These are phyloP conservation scores for Dichetophora obliterata DNA, from an alignment of 2,888 invertebrate species.

Conservation along the genomic window DNA sequence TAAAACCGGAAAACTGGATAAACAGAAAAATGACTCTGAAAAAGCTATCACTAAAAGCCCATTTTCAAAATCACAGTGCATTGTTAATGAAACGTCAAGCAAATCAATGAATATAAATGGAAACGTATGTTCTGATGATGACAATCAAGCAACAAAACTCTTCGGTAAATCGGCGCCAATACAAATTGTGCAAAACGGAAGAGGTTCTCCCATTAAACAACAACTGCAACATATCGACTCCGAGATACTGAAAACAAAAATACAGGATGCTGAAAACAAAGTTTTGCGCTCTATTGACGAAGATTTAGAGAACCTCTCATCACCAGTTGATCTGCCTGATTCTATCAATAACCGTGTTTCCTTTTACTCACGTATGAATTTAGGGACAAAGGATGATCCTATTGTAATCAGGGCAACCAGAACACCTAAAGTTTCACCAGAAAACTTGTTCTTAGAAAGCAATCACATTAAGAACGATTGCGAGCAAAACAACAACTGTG, in stretches of 20 bases:
- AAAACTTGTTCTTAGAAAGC: constrained; percentile 67
- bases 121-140: constrained; percentile 52
- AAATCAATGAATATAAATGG: constrained; percentile 61
- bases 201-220: constrained; percentile 75
- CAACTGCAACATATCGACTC: constrained; percentile 78
- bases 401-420: constrained; percentile 66
- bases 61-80: constrained; percentile 44
- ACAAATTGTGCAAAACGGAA: constrained; percentile 75
- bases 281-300: constrained; percentile 63
- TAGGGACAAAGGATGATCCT: constrained; percentile 60
- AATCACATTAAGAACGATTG: constrained; percentile 64
- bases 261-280: constrained; percentile 65
- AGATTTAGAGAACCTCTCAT: constrained; percentile 65
- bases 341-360: constrained; percentile 61
- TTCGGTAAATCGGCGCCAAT: constrained; percentile 78
- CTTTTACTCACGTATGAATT: constrained; percentile 59
- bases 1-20: constrained; percentile 49
- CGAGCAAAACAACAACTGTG: constrained; percentile 59
- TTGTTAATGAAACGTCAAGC: constrained; percentile 48
- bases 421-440: constrained; percentile 68
- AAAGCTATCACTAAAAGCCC: constrained; percentile 49
- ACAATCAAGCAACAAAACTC: constrained; percentile 58
- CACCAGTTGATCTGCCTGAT: constrained; percentile 66
- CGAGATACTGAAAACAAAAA: constrained; percentile 72
- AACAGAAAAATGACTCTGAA: constrained; percentile 50